Base-by-base conservation (phyloP, 2,113 vertebrate genomes). In the Tenebrosternarchus preto region DNA sequence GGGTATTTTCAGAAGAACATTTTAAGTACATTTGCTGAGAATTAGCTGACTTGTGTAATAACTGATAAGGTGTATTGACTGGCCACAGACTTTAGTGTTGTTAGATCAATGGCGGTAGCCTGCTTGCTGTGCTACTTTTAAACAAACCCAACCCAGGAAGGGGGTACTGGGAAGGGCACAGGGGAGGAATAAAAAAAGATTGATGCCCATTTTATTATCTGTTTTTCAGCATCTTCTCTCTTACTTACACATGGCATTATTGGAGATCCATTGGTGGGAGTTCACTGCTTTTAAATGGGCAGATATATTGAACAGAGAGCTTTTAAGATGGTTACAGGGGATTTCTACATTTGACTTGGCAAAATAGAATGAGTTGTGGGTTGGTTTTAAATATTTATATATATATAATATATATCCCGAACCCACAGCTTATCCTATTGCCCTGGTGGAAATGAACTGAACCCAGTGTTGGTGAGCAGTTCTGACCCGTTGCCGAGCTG, bases 181-280 rank as follows among this genome's bases (percentile, higher is more conserved):
- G 72, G 90, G 88, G 91, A 82, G 89, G 87, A 91, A 91, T 93
- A 91, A 94, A 92, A 36, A 80, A 91, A 91, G 92, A 94, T 92
- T 91, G 93, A 94, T 93, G 92, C 85, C 78, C 90, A 90, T 92
- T 93, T 93, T 94, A 93, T 92, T 92, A 92, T 91, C 89, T 91
- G 88, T 92, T 92, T 92, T 87, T 76, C 89, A 89, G 88, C 84
- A 85, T 92, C 89, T 90, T 92, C 86, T 87, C 86, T 89, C 86
- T 92, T 93, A 92, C 91, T 93, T 93, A 93, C 91, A 92, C 92
- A 91, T 91, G 87, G 90, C 88, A 80, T 92, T 93, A 93, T 93
- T 78, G 90, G 90, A 91, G 90, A 93, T 93, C 92, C 86, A 92
- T 93, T 93, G 92, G 92, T 92, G 91, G 88, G 91, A 92, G 90